Conservation (phyloP, 2,888 invertebrate species). For the Drosophila falleni region DNA sequence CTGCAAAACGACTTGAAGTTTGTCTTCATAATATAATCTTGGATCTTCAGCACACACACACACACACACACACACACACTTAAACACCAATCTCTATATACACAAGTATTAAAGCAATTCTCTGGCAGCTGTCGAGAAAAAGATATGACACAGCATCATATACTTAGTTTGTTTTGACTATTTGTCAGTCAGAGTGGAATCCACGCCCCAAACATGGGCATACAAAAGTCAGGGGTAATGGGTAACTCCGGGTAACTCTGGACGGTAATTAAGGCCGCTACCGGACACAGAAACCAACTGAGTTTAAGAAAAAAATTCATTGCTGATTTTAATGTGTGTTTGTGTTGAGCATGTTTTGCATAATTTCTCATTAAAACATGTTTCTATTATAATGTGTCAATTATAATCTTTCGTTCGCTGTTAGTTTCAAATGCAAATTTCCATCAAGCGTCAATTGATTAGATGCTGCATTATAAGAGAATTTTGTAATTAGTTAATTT, state of each 20-base stretch:
- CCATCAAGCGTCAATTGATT: slow-evolving; percentile 43
- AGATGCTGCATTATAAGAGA: slow-evolving; percentile 52
- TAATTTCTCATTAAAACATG: slow-evolving; percentile 80
- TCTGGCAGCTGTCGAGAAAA: slow-evolving; percentile 60
- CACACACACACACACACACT: slow-evolving; percentile 7
- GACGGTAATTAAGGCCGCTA: slow-evolving; percentile 77
- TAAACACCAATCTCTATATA: not conserved
- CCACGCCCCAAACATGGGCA: slow-evolving; percentile 62
- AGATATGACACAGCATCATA: slow-evolving; percentile 70
- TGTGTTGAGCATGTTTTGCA: slow-evolving; percentile 58
- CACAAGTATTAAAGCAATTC: slow-evolving; percentile 37
- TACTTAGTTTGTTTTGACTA: slow-evolving; percentile 76
- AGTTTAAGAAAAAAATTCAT: slow-evolving; percentile 24
- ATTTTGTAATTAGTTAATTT: slow-evolving; percentile 44
- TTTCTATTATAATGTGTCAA: slow-evolving; percentile 78
- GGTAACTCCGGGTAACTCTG: slow-evolving; percentile 41
- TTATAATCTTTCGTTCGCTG: slow-evolving; percentile 58
- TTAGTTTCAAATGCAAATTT: slow-evolving; percentile 69
- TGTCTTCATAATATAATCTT: slow-evolving; percentile 52
- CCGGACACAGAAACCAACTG: slow-evolving; percentile 60
- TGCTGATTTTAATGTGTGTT: slow-evolving; percentile 22
- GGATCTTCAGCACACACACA: slow-evolving; percentile 37
- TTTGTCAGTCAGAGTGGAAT: slow-evolving; percentile 65
- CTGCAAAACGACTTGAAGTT: slow-evolving; percentile 35
- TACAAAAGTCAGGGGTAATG: slow-evolving; percentile 23